Base-by-base conservation (phyloP, 92 coral and sea anemone genomes). In the Epizoanthus illoricatus region DNA sequence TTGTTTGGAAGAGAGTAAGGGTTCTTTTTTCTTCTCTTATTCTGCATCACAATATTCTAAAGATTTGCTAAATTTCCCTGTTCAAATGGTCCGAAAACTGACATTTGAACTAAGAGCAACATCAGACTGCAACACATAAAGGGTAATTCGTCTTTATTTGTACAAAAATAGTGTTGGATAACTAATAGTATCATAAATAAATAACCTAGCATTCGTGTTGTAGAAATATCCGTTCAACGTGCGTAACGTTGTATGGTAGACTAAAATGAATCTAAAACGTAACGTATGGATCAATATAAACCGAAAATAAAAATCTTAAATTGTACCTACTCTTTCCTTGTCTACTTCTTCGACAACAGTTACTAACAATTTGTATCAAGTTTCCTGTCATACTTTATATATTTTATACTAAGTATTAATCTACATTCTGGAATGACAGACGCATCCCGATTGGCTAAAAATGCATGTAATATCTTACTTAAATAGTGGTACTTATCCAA, bases 161-260 rank as follows among this genome's bases (percentile, higher is more conserved):
- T 68, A 68, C 73, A 68, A 68, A 68, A 68, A 68, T 39, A 68
- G 21, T 39, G 73, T 45, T 68, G n/a, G 39, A 39, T 68, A 45
- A 68, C 52, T 68, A 9, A 7, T 0, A 10, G 16, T 52, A 9
- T 52, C 56, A 16, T 39, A 33, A 68, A 68, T 68, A 68, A 68
- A 40, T 68, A 39, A 39, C 73, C 52, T 13, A 0, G 73, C 17
- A 24, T 33, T 28, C 18, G 16, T 19, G 42, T 45, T 68, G 42
- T 39, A 68, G 15, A 68, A 68, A 68, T 68, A 68, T 68, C 73
- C 12, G 19, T 40, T 68, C 2, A 9, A 52, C 56, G 3, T 9
- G 10, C 56, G 56, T 52, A 9, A 52, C 11, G 10, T 15, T 11
- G 10, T 39, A 8, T 68, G 43, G 5, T 68, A 68, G 4, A 5